A percentile compares a stretch with the other conserved stretches of the same genome.
Evolutionary conservation across 2,888 invertebrate species (phyloP).

Genomic region (Xylophagus ater): DNA sequence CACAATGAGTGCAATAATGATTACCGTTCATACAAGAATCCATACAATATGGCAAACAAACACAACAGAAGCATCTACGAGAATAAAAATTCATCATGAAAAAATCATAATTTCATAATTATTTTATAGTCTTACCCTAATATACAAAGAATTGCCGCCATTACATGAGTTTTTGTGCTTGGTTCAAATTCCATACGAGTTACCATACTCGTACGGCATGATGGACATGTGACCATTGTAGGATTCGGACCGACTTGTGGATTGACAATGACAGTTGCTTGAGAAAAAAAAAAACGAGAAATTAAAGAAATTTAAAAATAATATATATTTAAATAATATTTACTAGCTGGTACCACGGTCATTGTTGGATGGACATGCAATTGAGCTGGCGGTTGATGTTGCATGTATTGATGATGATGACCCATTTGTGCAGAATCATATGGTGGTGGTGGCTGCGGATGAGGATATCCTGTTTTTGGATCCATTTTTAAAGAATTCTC

Average conservation of each 20-base stretch:
- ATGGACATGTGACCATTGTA: constrained; percentile 37
- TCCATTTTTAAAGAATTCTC: constrained; percentile 4
- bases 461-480: constrained; percentile 7
- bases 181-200: constrained; percentile 37
- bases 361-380: too few species aligned
- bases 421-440: constrained; percentile 26
- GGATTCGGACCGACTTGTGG: constrained; percentile 32
- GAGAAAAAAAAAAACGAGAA: not conserved
- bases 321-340: not conserved
- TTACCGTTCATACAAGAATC: constrained; percentile 45
- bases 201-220: constrained; percentile 40
- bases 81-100: not conserved
- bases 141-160: constrained; percentile 30
- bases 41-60: constrained; percentile 48
- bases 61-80: constrained; percentile 44
- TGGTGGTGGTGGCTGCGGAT: constrained; percentile 21
- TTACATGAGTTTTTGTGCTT: constrained; percentile 30
- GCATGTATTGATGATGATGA: too few species aligned
- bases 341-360: not conserved
- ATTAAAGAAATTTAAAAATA: not conserved
- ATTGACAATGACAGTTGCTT: not conserved
- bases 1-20: constrained; percentile 49
- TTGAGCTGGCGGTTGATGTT: too few species aligned
- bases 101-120: not conserved
- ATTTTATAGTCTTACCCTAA: constrained; percentile 26